Percentiles rank a stretch among this genome's conserved stretches.
phyloP scores from a whole-genome alignment of 2,113 vertebrate species.

The Struthio camelus region DNA sequence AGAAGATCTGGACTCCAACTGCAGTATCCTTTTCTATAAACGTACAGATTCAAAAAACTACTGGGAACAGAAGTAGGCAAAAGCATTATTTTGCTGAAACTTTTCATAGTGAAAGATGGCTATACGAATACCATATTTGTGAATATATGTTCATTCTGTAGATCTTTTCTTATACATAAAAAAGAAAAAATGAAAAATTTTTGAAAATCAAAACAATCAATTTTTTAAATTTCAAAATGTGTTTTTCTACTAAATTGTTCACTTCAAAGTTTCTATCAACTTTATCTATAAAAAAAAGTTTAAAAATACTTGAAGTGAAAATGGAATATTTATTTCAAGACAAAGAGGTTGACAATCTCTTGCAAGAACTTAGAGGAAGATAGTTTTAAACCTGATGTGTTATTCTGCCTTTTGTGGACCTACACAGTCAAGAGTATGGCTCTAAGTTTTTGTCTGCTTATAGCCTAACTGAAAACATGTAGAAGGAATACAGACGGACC shows the following conservation, averaged over 20 bases:
- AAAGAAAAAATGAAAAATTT: rapidly evolving
- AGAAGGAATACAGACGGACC: background rate
- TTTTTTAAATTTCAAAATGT: background rate
- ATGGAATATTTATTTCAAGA: background rate
- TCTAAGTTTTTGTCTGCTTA: background rate
- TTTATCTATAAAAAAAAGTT: background rate
- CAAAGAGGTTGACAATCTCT: background rate
- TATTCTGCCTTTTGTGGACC: background rate
- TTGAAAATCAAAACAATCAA: background rate
- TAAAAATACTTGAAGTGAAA: background rate
- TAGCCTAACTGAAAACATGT: background rate
- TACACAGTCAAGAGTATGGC: background rate
- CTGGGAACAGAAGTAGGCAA: background rate
- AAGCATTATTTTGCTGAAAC: rapidly evolving
- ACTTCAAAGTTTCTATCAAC: background rate
- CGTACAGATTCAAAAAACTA: background rate
- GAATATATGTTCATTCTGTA: background rate
- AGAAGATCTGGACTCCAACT: background rate
- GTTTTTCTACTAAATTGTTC: background rate
- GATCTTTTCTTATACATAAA: background rate
- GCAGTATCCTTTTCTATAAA: background rate
- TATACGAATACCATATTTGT: background rate
- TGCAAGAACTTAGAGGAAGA: background rate
- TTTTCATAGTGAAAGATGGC: background rate
- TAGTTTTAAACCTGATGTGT: background rate